Evolutionary conservation across 2,113 vertebrate species (phyloP), one percentile per base, ranked within the genome.

Genomic region (Cynoglossus semilaevis): DNA sequence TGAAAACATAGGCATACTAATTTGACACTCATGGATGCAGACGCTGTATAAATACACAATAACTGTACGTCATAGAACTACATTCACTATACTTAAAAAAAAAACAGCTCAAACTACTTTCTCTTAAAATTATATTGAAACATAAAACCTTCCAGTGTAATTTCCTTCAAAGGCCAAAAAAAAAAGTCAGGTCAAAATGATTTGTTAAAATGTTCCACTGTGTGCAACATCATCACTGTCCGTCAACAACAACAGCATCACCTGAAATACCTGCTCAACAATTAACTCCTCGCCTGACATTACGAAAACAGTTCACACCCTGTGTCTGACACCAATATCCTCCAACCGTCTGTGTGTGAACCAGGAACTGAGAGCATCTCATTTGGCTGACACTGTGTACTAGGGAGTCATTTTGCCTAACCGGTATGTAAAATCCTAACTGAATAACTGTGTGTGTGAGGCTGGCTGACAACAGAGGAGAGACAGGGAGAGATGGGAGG

Each of bases 381-480:
- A 85, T 87, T 88, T 83, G 81, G 84, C 78, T 85, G 80, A 85
- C 76, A 74, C 52, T 77, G 77, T 84, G 69, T 82, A 78, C 70
- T 16, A 67, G 52, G 73, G 76, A 79, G 73, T 83, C 15, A 80
- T 84, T 86, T 85, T 86, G 82, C 81, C 77, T 83, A 88, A 88
- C 81, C 73, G 66, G 75, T 86, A 89, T 88, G 86, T 86, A 89
- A 88, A 89, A 86, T 79, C 67, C 70, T 83, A 87, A 86, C 83
- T 82, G 85, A 87, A 85, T 72, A 70, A 74, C 67, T 29, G 22
- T 80, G 71, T 76, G 80, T 67, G 67, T 69, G 58, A 2, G 73
- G 58, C 68, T 67, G 66, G 58, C 66, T 79, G 79, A 74, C 22
- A 29, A 29, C 59, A 72, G 69, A 51, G 72, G 61, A 49, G 64